phyloP scores from a whole-genome alignment of 2,113 vertebrate species.

The Gobiocypris rarus region DNA sequence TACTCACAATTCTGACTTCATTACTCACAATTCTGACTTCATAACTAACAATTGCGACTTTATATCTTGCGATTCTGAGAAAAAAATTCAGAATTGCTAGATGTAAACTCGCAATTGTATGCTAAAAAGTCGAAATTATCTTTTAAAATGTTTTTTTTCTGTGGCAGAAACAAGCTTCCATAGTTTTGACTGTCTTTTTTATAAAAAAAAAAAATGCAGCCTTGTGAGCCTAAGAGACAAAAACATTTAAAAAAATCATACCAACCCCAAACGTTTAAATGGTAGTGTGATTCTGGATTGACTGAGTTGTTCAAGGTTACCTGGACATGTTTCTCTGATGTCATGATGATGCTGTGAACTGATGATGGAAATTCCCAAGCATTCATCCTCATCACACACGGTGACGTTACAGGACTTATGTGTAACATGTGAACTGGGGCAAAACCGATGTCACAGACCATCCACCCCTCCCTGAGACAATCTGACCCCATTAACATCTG shows the following conservation, averaged over 20 bases:
- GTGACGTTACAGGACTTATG: background rate
- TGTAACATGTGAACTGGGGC: background rate
- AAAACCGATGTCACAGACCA: background rate
- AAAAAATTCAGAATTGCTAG: no score
- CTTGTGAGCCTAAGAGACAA: background rate
- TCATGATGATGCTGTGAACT: background rate
- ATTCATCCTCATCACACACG: background rate
- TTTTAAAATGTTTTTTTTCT: no score
- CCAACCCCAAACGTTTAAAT: background rate
- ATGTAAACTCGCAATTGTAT: no score
- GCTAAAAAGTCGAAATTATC: no score
- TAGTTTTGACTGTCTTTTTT: constrained; percentile 1
- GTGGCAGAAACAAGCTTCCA: no score
- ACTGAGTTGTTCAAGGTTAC: constrained; percentile 1
- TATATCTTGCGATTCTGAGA: no score
- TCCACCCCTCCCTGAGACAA: background rate
- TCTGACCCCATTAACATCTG: background rate
- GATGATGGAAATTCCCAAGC: background rate
- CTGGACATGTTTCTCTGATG: background rate
- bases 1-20: no score
- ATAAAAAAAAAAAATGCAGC: constrained; percentile 1
- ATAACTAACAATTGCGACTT: no score
- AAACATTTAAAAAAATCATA: background rate
- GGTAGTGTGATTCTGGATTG: background rate
- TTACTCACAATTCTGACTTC: no score